Evolutionary conservation across 2,113 vertebrate species (phyloP).

Genomic region (Echinops telfairi): DNA sequence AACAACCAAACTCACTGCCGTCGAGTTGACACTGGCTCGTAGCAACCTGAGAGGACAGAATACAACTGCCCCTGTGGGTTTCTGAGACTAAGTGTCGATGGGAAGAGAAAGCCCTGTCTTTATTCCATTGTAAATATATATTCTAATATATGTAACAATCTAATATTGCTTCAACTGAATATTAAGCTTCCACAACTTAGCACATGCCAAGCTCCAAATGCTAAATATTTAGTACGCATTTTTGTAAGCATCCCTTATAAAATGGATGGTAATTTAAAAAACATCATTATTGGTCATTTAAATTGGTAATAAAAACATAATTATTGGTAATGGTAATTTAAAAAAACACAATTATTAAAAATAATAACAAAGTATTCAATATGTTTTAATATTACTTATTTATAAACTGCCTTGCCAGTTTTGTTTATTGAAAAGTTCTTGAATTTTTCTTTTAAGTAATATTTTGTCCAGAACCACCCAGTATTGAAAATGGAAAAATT

Average conservation of each 20-base stretch:
- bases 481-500: slow-evolving; percentile 34
- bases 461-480: slow-evolving; percentile 49
- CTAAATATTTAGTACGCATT: not conserved
- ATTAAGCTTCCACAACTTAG: not conserved
- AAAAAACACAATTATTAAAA: not conserved
- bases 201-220: not conserved
- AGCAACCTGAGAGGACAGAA: too few relatives aligned
- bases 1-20: not conserved
- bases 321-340: not conserved
- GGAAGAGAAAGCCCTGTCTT: too few relatives aligned
- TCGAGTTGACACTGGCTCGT: too few relatives aligned
- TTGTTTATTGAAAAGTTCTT: slow-evolving; percentile 36
- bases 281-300: too few relatives aligned
- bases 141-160: too few relatives aligned
- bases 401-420: slow-evolving; percentile 10
- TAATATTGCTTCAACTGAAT: not conserved
- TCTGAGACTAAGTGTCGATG: too few relatives aligned
- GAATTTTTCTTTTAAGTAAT: slow-evolving; percentile 50
- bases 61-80: too few relatives aligned
- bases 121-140: too few relatives aligned
- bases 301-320: too few relatives aligned
- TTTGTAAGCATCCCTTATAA: not conserved
- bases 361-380: not conserved
- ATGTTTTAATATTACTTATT: not conserved
- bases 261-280: slow-evolving; percentile 12